Evolutionary conservation across 2,797 vertebrate species (phyloP), one percentile per base, ranked within the genome.

Genomic region (Rhodeus uyekii): DNA sequence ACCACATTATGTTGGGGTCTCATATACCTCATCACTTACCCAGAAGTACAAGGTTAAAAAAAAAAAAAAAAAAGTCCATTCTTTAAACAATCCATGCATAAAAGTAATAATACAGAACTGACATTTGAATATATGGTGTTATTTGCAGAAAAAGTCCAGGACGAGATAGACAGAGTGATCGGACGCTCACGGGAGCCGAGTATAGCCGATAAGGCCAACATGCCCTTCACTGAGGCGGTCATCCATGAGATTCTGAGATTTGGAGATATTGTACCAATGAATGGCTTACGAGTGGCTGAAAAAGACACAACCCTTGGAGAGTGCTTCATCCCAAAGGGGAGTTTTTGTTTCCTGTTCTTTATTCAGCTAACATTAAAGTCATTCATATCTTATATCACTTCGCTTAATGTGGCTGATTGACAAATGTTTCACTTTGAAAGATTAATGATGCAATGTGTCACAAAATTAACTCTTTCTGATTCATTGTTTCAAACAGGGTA

Each of bases 41-140:
- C 95, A 1, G 92, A 95, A 24, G 90, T 97, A 75, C 96, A 97
- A 90, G 95, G 97, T 97, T n/a, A n/a, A n/a, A n/a, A n/a, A n/a
- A n/a, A n/a, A n/a, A n/a, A n/a, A 82, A 80, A 90, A 81, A 79
- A 90, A 75, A 67, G 55, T 7, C 44, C 13, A 42, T 32, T 13
- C 32, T n/a, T 46, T 18, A 8, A 24, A 55, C 0, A 27, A 39
- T 13, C 13, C 8, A 53, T 4, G 36, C 42, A 72, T 10, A 29
- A 0, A 24, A 18, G 36, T 48, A 13, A 24, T 46, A 24, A 42
- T 44, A 24, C 22, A 34, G 14, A 42, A 48, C 19, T 42, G 8
- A 27, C 5, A 48, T 34, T 18, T 63, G 5, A 68, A 19, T n/a
- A 34, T 34, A 14, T 71, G 73, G 6, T 64, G 9, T 14, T 69